Percentiles rank a stretch among this genome's conserved stretches.
Evolutionary conservation across 2,888 invertebrate species (phyloP).

Genomic region (Scaptomyza polygonia): DNA sequence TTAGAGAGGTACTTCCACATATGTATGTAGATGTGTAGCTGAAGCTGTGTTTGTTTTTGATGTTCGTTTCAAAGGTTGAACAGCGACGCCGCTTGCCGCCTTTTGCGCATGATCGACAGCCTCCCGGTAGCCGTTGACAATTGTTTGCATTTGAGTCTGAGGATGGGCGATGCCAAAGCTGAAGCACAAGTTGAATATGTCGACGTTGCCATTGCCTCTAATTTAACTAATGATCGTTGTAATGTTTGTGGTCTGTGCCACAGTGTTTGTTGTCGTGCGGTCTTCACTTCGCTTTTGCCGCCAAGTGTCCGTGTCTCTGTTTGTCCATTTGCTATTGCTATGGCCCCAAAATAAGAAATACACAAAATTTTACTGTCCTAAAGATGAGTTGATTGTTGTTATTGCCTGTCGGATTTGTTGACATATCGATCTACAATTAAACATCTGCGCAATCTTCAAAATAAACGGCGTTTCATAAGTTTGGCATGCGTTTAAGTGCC

Average conservation of each 20-base stretch:
- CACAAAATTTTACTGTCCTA: slow-evolving; percentile 35
- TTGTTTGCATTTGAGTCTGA: slow-evolving; percentile 51
- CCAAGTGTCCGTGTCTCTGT: slow-evolving; percentile 68
- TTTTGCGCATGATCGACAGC: slow-evolving; percentile 76
- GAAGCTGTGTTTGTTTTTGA: slow-evolving; percentile 60
- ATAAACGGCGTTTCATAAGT: slow-evolving; percentile 45
- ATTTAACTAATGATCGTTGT: slow-evolving; percentile 82
- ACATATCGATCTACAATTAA: slow-evolving; percentile 64
- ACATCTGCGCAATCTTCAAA: slow-evolving; percentile 51
- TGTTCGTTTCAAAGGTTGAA: slow-evolving; percentile 74
- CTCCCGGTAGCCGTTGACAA: slow-evolving; percentile 74
- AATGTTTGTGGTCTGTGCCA: slow-evolving; percentile 76
- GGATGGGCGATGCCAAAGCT: slow-evolving; percentile 37
- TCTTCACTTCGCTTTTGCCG: slow-evolving; percentile 70
- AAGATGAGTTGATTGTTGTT: slow-evolving; percentile 48
- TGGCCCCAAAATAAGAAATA: slow-evolving; percentile 46
- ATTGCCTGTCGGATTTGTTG: slow-evolving; percentile 55
- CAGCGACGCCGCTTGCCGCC: slow-evolving; percentile 47
- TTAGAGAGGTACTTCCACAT: slow-evolving; percentile 9
- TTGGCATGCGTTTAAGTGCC: slow-evolving; percentile 58
- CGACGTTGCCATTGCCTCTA: slow-evolving; percentile 59
- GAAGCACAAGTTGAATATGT: slow-evolving; percentile 27
- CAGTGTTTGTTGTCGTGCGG: slow-evolving; percentile 68
- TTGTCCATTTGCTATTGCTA: slow-evolving; percentile 56
- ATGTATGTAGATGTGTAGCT: not conserved